Conservation (phyloP, 2,888 invertebrate genomes). For the Sycophila texana region DNA sequence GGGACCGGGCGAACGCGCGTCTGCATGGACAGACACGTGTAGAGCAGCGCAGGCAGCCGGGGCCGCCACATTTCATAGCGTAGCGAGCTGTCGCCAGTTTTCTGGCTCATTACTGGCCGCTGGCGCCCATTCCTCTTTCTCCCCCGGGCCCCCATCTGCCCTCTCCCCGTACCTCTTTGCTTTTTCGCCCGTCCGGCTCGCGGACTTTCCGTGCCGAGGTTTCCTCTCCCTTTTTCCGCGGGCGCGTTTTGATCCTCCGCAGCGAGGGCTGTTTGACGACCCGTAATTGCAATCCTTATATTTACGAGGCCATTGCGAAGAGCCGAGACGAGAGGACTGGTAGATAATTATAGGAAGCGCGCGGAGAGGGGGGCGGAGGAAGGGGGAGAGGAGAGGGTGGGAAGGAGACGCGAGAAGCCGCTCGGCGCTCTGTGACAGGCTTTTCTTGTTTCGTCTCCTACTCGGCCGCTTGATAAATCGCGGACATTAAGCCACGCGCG, state of each 20-base stretch:
- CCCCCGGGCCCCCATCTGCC: constrained; percentile 20
- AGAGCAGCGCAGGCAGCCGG: constrained; percentile 25
- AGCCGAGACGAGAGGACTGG: constrained; percentile 6
- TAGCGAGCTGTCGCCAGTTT: constrained; percentile 74
- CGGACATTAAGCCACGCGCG: constrained; percentile 62
- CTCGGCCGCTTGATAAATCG: constrained; percentile 64
- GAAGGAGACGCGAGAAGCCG: constrained; percentile 29
- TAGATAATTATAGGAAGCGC: constrained; percentile 48
- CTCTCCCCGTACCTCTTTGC: constrained; percentile 22
- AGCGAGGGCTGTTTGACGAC: constrained; percentile 30
- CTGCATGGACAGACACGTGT: constrained; percentile 26
- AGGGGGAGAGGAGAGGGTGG: constrained; percentile 17
- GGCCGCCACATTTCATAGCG: constrained; percentile 63
- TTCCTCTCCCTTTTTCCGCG: constrained; percentile 26
- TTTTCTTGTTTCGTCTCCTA: constrained; percentile 64
- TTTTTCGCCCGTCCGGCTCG: constrained; percentile 1
- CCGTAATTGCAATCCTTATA: constrained; percentile 46
- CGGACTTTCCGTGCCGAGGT: constrained; percentile 12
- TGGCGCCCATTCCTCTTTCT: constrained; percentile 52
- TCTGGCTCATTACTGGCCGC: constrained; percentile 72
- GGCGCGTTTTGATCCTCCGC: constrained; percentile 26
- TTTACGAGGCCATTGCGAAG: constrained; percentile 35
- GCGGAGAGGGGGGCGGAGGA: not conserved
- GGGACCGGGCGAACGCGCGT: constrained; percentile 64
- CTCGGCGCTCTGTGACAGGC: constrained; percentile 54